Base-by-base conservation (phyloP, 2,797 vertebrate genomes). In the Poliocrania exsul region DNA sequence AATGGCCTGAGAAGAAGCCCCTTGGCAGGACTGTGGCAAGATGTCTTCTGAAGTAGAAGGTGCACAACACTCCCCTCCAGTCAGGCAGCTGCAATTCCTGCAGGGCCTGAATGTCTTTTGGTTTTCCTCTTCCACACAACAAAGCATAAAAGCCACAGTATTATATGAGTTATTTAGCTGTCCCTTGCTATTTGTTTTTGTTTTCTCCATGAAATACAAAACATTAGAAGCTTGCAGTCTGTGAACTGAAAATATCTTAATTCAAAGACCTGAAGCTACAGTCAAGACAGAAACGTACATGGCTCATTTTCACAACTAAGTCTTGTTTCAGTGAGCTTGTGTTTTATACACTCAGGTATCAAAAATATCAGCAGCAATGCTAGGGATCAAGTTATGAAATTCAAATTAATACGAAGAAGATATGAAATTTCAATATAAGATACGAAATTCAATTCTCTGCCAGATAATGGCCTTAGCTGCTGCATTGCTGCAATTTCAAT, bases 161-260 rank as follows among this genome's bases (percentile, higher is more conserved):
- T 57, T 70, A 62, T 13, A 40, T 0, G 1, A 69, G 25, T 54
- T 81, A 71, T 87, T 84, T 72, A 70, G 54, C 20, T 89, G 64
- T 38, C 78, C 74, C 58, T 82, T 50, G 28, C 54, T 80, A 74
- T 58, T 88, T 94, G 77, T 10, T 93, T 91, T 91, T 84, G n/a
- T 44, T 89, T 85, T 88, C 66, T 82, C 37, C 37, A 50, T 57
- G 24, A 94, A 79, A 40, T 50, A 58, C 18, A 75, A 90, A 84
- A 77, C 15, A 69, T n/a, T 18, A 72, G 60, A 75, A 40, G 26
- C 46, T 88, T 69, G 8, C 58, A 49, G 60, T 57, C 80, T 69
- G 71, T 81, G 71, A 80, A 81, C n/a, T 74, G 62, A 92, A 92
- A 97, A 81, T 33, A 60, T 47, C 82, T 96, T 88, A 83, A 93